Base-by-base conservation (phyloP, 2,888 invertebrate species). In the Omphaloscelis lunosa region DNA sequence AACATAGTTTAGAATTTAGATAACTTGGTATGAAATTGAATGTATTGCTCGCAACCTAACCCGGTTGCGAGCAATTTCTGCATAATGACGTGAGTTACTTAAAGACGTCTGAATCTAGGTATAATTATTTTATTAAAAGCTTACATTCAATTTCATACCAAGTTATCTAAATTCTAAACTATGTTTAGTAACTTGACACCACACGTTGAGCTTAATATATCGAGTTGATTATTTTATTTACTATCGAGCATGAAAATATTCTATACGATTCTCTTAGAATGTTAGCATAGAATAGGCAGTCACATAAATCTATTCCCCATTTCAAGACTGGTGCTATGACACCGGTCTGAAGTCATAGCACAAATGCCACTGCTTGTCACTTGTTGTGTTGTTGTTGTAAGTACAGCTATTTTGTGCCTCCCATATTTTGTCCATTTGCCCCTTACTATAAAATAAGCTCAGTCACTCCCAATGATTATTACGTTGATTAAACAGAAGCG, bases 401-500 rank as follows among this genome's bases (percentile, higher is more conserved):
- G n/a, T n/a, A 20, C 12, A 4, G 27, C 20, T 20, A 29, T 5
- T 51, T 12, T 48, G 5, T n/a, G 62, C 17, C n/a, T n/a, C 11
- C 39, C 2, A n/a, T 71, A 9, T 23, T 27, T 45, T 58, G n/a
- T 27, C 27, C 27, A 58, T 27, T 58, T 58, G 7, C 58, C 58
- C 15, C 7, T 58, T 20, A 76, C 66, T 23, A 51, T 34, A 65
- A 75, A 82, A 76, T 65, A 65, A 79, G 79, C 82, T 51, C 39
- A 66, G 80, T 86, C 86, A 86, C 41, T 83, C 39, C 39, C 68
- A 20, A 61, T 70, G 68, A 84, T 88, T 82, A 84, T 88, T 82
- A 80, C 77, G 80, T 70, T 88, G 79, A 84, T 82, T 81, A 87
- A 87, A 88, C 86, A 86, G 81, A 76, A 87, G 72, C 75, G 62